Percentiles rank a stretch among this genome's conserved stretches.
These are phyloP conservation scores for Macrobrachium rosenbergii DNA, from an alignment of 1,140 invertebrate species.

Conservation along the genomic window DNA sequence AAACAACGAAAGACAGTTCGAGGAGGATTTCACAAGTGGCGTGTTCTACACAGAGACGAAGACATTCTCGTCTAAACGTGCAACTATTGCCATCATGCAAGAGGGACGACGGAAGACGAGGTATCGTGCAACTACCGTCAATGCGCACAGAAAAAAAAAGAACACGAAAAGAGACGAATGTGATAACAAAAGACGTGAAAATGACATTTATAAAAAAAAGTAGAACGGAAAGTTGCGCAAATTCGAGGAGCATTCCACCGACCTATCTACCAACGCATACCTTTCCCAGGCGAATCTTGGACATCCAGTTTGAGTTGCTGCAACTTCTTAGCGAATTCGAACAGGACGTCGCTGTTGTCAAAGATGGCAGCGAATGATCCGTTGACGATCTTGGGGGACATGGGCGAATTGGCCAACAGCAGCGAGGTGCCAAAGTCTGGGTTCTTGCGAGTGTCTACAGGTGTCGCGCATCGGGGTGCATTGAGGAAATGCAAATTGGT, in stretches of 20 bases:
- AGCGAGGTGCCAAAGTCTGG: constrained; percentile 92
- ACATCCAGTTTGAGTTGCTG: constrained; percentile 71
- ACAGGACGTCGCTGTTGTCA: constrained; percentile 87
- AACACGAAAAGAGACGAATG: no score
- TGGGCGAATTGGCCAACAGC: constrained; percentile 87
- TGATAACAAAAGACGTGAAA: background rate
- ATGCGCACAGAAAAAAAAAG: no score
- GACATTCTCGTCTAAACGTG: no score
- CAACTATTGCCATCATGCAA: no score
- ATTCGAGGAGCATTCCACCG: background rate
- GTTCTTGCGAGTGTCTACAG: constrained; percentile 80
- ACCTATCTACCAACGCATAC: background rate
- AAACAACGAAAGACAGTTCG: no score
- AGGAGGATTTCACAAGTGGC: no score
- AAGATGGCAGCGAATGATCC: constrained; percentile 96
- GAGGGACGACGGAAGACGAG: no score
- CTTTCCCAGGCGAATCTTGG: constrained; percentile 65
- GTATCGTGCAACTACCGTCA: no score
- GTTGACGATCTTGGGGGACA: constrained; percentile 97
- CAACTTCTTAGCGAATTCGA: constrained; percentile 81
- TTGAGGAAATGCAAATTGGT: no score
- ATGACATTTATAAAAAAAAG: background rate
- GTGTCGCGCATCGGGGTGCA: background rate
- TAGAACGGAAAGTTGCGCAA: background rate
- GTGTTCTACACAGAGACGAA: no score